Base-by-base conservation (phyloP, 2,888 invertebrate genomes). In the Hypercompe scribonia region DNA sequence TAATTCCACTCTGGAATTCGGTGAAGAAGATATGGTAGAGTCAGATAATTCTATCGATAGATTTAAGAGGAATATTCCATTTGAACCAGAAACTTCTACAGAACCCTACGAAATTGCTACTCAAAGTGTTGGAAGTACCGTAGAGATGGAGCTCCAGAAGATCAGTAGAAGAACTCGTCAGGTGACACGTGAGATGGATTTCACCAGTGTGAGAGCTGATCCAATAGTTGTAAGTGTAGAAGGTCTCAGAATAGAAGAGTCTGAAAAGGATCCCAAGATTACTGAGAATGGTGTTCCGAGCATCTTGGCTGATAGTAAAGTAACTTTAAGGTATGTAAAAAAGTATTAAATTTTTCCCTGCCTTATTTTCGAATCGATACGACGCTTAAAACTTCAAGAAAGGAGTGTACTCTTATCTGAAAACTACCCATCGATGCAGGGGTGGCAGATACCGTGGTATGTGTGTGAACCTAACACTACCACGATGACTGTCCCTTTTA, bases 251-350 rank as follows among this genome's bases (percentile, higher is more conserved):
- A 90, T 97, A 1, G 97, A 97, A 76, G 92, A 90, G 28, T 94
- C 96, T 0, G 92, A 93, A n/a, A 97, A 96, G 76, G 96, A 96
- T 7, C 96, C 96, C 0, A 92, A 93, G 75, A 93, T 95, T 24
- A 90, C 94, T 3, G 96, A 95, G 11, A 90, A 92, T 31, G 97
- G 98, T 0, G 94, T 98, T 54, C 98, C 98, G 0, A 96, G 96
- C 78, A 96, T 98, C 33, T 88, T 97, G 74, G 97, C 97, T 28
- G 96, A 96, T 69, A 90, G 94, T 0, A 91, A 93, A 4, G 96
- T 97, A 33, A 95, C 95, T 21, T 88, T 98, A 64, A 88, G 95
- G 95, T 94, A 69, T 21, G 58, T 66, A 11, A 42, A 42, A 5
- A 31, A 21, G 18, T 39, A 65, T 0, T 34, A 28, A 39, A 42